Base-by-base conservation (phyloP, 92 coral and sea anemone genomes). In the Plumapathes pennacea region DNA sequence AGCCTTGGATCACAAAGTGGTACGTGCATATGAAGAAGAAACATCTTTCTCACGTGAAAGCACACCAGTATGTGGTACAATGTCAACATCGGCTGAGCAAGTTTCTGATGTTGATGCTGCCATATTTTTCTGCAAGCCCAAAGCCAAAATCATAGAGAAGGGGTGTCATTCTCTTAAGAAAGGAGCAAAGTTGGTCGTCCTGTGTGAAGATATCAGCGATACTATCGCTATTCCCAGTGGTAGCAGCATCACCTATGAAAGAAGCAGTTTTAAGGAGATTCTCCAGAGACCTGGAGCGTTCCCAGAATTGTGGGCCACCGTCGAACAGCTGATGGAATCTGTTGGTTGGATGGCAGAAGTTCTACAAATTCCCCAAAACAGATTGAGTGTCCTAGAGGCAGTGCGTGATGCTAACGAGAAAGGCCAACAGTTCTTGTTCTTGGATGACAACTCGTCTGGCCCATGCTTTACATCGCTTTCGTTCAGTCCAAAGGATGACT, bases 181-280 rank as follows among this genome's bases (percentile, higher is more conserved):
- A 2, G 68, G 57, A 9, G 92, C 79, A 4, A 80, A 50, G 57
- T 49, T 85, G 32, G 43, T 80, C 38, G 27, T 65, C 11, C 47
- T 64, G 17, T 59, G 76, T 36, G 60, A 57, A 25, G 27, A 40
- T n/a, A 15, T 71, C 38, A 45, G 14, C 5, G 79, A 63, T 1
- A 29, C 46, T 0, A 19, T 74, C 36, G 37, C 54, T 10, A 63
- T 80, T 6, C 72, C 74, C 11, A 47, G 51, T 0, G 39, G 33
- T 30, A 74, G 63, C 47, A 27, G 73, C 17, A 42, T 85, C 59
- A 43, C 32, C 34, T 80, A 46, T 39, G 74, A 67, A 17, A 52
- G 68, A 10, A 69, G 71, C 29, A 69, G 50, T 9, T 53, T 48
- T 30, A 38, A 31, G 13, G 78, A 73, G 26, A 31, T 84, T 14